Percentiles rank a stretch among this genome's conserved stretches.
Evolutionary conservation across 1,140 invertebrate species (phyloP).

Genomic region (Holotrichia oblita): DNA sequence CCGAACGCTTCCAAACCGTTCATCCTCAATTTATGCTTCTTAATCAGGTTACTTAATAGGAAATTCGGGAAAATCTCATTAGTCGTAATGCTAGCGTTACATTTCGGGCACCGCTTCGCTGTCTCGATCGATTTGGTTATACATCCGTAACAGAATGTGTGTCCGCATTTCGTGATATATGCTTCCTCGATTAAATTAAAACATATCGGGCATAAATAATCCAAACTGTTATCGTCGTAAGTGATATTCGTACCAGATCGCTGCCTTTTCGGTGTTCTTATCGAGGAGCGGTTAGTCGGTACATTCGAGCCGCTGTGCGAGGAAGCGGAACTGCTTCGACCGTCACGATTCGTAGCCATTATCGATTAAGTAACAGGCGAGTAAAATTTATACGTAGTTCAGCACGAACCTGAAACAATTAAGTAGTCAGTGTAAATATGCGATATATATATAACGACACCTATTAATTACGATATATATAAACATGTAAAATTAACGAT

Average conservation of each 20-base stretch:
- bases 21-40: slow-evolving; percentile 73
- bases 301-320: slow-evolving; percentile 59
- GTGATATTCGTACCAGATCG: slow-evolving; percentile 68
- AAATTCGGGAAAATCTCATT: slow-evolving; percentile 89
- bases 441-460: not conserved
- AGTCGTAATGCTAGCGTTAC: slow-evolving; percentile 75
- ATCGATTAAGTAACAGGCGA: no score
- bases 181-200: slow-evolving; percentile 91
- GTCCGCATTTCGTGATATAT: slow-evolving; percentile 92
- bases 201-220: slow-evolving; percentile 88
- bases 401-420: slow-evolving; percentile 58
- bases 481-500: no score
- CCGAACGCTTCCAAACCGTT: slow-evolving; percentile 67
- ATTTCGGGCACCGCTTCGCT: slow-evolving; percentile 88
- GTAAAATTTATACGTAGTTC: slow-evolving; percentile 33
- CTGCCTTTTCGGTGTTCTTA: slow-evolving; percentile 64
- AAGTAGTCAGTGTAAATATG: slow-evolving; percentile 39
- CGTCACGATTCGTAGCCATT: slow-evolving; percentile 62
- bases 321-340: slow-evolving; percentile 61
- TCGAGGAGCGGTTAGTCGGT: slow-evolving; percentile 58
- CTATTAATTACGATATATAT: not conserved
- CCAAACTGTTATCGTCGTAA: slow-evolving; percentile 76
- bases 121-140: slow-evolving; percentile 82
- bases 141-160: slow-evolving; percentile 91
- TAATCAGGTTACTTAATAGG: slow-evolving; percentile 83